Conservation (phyloP, 2,113 vertebrate genomes). For the Egretta garzetta region DNA sequence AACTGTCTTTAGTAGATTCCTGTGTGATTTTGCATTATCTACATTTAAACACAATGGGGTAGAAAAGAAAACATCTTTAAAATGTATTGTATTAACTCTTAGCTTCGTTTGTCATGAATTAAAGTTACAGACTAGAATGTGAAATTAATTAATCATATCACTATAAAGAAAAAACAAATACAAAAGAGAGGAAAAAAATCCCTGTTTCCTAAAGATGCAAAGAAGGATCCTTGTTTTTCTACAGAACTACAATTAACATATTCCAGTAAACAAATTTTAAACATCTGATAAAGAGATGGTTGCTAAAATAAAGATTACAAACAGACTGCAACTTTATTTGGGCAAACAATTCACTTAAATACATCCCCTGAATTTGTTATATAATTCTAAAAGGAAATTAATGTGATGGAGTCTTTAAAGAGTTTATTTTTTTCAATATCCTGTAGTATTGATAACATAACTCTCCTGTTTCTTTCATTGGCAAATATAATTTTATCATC, state of each 20-base stretch:
- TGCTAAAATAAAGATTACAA: not conserved
- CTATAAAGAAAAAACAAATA: not conserved
- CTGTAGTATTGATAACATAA: not conserved
- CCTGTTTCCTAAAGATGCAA: not conserved
- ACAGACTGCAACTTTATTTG: not conserved
- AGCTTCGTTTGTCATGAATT: not conserved
- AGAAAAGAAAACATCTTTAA: not conserved
- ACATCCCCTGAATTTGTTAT: not conserved
- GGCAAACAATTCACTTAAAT: not conserved
- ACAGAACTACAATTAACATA: not conserved
- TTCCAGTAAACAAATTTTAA: not conserved
- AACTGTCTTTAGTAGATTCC: not conserved
- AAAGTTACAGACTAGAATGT: not conserved
- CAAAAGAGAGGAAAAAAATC: not conserved
- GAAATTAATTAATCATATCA: not conserved
- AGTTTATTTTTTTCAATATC: not conserved
- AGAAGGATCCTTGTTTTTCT: not conserved
- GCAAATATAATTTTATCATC: not conserved
- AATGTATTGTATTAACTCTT: not conserved
- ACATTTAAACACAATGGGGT: not conserved
- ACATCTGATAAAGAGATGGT: not conserved
- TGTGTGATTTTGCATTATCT: not conserved
- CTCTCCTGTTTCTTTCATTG: not conserved
- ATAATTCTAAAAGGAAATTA: not conserved
- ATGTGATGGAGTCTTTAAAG: not conserved